Conservation (phyloP, 2,797 vertebrate genomes). For the Octomys mimax region DNA sequence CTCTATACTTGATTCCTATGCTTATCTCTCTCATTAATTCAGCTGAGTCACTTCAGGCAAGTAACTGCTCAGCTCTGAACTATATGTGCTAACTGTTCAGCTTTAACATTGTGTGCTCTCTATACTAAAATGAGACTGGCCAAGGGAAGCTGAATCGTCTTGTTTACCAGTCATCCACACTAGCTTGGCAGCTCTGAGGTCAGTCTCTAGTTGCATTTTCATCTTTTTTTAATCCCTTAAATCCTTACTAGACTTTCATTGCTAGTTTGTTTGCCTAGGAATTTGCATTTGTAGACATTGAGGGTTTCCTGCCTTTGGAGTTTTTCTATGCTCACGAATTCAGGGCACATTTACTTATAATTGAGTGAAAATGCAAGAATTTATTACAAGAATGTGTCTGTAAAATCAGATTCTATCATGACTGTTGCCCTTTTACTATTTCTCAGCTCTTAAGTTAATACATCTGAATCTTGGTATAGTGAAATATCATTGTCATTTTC, state of each 20-base stretch:
- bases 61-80: slow-evolving; percentile 15
- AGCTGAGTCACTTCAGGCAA: slow-evolving; percentile 13
- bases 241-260: slow-evolving; percentile 65
- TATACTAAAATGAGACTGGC: slow-evolving; percentile 36
- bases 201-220: slow-evolving; percentile 55
- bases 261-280: slow-evolving; percentile 60
- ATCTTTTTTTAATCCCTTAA: slow-evolving; percentile 74
- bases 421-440: slow-evolving; percentile 40
- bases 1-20: background rate
- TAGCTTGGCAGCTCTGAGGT: slow-evolving; percentile 64
- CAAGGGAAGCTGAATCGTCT: slow-evolving; percentile 53
- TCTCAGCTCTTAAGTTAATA: slow-evolving; percentile 29
- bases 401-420: slow-evolving; percentile 64
- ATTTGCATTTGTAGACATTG: slow-evolving; percentile 68
- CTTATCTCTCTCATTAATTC: slow-evolving; percentile 38
- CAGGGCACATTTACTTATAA: slow-evolving; percentile 63
- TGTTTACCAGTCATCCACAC: slow-evolving; percentile 66
- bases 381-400: slow-evolving; percentile 42
- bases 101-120: background rate
- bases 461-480: slow-evolving; percentile 13
- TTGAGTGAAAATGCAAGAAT: slow-evolving; percentile 41
- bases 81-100: background rate
- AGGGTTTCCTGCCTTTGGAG: slow-evolving; percentile 48
- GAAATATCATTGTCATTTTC: slow-evolving; percentile 52
- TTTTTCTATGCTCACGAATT: slow-evolving; percentile 54